Evolutionary conservation across 1,140 invertebrate genomes (phyloP), one percentile per base, ranked within the genome.

Genomic region (Lepidurus couesii): DNA sequence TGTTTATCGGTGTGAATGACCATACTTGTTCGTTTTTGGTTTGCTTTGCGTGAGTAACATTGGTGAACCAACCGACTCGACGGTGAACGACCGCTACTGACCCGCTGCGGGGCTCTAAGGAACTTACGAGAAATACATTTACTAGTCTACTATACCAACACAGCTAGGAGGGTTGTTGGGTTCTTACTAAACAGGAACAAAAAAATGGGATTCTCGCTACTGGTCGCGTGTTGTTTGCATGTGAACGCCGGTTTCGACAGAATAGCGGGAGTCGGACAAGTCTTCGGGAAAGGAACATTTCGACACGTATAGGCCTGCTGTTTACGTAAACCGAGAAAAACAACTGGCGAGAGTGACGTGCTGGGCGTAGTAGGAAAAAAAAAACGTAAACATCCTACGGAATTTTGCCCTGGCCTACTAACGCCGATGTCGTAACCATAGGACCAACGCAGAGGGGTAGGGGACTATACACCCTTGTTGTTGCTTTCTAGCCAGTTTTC

Each of bases 401-500:
- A 65, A 65, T 65, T 65, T 65, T 21, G 53, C n/a, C 53, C 53
- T 65, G 53, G 53, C 53, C 53, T 65, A 65, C n/a, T 65, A 21
- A 65, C 16, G 16, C 21, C 53, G 21, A 65, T 65, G 16, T 13
- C 53, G 53, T 65, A 65, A 65, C 34, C 8, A 21, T 21, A 65
- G 16, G 16, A 21, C 53, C 16, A 10, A n/a, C 6, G 53, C 16
- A 16, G 4, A 16, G 45, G 4, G n/a, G 53, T 4, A 21, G 21
- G 53, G 53, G 16, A 65, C 53, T 65, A 3, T 65, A n/a, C 53
- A 21, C 21, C 53, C 53, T 16, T 34, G 34, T 65, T 65, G 53
- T 65, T 65, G 53, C 53, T 65, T 65, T 65, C 53, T 0, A 16
- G 53, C 53, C 2, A 65, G 53, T 65, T 65, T 13, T 65, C 16